Percentiles rank a stretch among this genome's conserved stretches.
phyloP scores from a whole-genome alignment of 2,797 vertebrate genomes.

The Cercopithecus hamlyni region DNA sequence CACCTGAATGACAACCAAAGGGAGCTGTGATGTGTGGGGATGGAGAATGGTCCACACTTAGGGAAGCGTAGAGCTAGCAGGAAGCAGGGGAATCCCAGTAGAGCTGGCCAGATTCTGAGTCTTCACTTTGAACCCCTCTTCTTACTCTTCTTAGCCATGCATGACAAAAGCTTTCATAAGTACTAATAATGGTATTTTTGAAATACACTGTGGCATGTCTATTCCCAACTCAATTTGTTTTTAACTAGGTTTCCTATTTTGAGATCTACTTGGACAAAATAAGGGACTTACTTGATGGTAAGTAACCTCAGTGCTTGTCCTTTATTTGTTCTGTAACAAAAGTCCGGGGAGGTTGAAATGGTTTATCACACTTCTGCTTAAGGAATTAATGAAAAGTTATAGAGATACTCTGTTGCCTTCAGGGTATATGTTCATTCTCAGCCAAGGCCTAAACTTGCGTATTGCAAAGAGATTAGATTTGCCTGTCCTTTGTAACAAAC shows the following conservation, averaged over 20 bases:
- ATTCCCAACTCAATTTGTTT: constrained; percentile 70
- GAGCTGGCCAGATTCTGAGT: background rate
- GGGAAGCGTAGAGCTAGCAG: background rate
- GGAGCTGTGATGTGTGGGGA: background rate
- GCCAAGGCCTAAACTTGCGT: background rate
- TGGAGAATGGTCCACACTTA: background rate
- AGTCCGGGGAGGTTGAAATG: background rate
- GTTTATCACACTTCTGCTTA: background rate
- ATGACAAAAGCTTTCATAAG: background rate
- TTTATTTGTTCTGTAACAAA: background rate
- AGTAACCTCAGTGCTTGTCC: constrained; percentile 73
- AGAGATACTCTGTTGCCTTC: background rate
- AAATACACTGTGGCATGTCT: background rate
- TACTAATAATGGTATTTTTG: background rate
- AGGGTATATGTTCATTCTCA: background rate
- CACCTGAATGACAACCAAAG: background rate
- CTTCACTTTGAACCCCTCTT: background rate
- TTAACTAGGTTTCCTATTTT: constrained; percentile 94
- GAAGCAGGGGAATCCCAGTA: background rate
- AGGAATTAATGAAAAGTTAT: background rate
- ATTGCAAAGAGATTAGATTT: constrained; percentile 16
- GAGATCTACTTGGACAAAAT: constrained; percentile 99
- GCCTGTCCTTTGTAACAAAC: background rate
- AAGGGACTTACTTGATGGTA: constrained; percentile 94
- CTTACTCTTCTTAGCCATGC: background rate